These are phyloP conservation scores for Gallinago jamesoni DNA, from an alignment of 2,113 vertebrate genomes.

Conservation along the genomic window DNA sequence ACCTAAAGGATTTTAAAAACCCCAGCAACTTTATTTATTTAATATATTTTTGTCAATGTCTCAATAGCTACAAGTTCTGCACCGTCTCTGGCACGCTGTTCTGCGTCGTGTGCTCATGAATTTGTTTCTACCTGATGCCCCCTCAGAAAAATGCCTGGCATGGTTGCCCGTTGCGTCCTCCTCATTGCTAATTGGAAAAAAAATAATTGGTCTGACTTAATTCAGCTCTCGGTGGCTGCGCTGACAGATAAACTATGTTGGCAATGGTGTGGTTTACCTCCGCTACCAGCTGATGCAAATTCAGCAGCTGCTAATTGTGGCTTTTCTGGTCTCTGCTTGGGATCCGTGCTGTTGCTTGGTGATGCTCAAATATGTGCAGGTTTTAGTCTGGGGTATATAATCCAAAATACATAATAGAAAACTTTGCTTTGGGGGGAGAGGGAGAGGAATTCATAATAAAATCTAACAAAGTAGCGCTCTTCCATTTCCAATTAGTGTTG, in stretches of 20 bases:
- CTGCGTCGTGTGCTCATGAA: neutral
- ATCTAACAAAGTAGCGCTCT: neutral
- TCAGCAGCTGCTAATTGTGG: neutral
- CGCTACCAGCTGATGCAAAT: neutral
- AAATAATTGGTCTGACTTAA: neutral
- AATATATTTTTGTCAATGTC: neutral
- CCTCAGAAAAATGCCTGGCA: neutral
- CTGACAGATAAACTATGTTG: neutral
- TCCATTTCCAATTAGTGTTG: neutral
- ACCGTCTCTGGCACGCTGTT: neutral
- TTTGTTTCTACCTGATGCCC: neutral
- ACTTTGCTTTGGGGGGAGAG: neutral
- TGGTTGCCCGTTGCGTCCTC: neutral
- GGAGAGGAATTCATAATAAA: neutral
- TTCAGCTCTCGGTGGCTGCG: neutral
- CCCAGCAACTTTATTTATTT: neutral
- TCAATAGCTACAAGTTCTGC: neutral
- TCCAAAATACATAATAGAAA: neutral
- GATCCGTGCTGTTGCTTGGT: neutral
- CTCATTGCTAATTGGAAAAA: neutral
- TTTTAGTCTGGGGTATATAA: neutral
- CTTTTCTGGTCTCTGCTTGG: neutral
- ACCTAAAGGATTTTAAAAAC: neutral
- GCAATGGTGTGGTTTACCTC: neutral
- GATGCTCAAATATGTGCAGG: neutral